These are phyloP conservation scores for Carabus problematicus DNA, from an alignment of 2,888 invertebrate species.

Conservation along the genomic window DNA sequence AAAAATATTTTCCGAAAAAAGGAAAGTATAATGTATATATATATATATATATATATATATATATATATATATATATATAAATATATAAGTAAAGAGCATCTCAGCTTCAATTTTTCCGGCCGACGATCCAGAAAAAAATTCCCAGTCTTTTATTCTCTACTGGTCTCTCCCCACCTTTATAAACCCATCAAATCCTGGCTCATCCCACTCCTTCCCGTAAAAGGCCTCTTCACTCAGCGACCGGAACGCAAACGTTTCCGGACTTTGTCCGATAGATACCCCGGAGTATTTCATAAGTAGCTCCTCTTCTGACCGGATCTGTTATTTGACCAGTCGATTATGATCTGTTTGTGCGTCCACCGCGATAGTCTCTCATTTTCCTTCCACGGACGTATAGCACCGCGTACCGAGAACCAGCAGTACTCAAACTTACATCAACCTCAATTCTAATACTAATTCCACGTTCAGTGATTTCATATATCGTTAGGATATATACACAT, in stretches of 20 bases:
- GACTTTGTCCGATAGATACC: slow-evolving; percentile 17
- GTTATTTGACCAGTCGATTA: slow-evolving; percentile 42
- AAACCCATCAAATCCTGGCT: slow-evolving; percentile 20
- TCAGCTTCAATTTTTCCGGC: slow-evolving; percentile 33
- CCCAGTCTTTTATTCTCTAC: slow-evolving; percentile 2
- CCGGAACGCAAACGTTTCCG: slow-evolving; percentile 31
- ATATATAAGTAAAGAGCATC: slow-evolving; percentile 32
- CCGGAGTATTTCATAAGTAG: slow-evolving; percentile 40
- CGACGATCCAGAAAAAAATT: slow-evolving; percentile 34
- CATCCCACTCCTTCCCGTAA: slow-evolving; percentile 13
- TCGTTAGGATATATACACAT: no score
- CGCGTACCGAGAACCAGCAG: no score
- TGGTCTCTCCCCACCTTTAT: slow-evolving; percentile 10
- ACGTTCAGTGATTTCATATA: no score
- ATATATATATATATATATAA: slow-evolving; percentile 8
- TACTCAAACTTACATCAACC: no score
- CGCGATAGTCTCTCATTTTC: no score
- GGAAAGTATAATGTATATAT: not conserved
- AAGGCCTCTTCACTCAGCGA: slow-evolving; percentile 27
- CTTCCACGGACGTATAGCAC: no score
- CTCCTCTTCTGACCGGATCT: slow-evolving; percentile 34
- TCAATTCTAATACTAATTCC: no score
- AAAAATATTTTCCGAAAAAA: not conserved
- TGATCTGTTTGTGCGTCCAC: slow-evolving; percentile 35
- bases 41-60: slow-evolving; percentile 7